Evolutionary conservation across 2,888 invertebrate genomes (phyloP), one percentile per base, ranked within the genome.

Genomic region (Melanotus villosus): DNA sequence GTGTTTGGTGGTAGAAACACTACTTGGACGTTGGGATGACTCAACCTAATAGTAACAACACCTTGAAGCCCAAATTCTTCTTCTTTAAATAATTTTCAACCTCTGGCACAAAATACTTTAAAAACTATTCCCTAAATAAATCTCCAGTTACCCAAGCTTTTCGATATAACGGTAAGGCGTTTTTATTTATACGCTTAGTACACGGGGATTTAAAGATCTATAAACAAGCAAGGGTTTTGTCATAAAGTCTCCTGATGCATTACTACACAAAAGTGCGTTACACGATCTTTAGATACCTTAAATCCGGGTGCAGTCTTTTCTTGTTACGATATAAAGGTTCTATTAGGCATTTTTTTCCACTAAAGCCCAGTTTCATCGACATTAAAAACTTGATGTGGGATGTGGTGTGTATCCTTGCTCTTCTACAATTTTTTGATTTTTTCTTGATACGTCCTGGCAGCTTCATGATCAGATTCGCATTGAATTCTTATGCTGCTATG

Each of bases 331-430:
- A 41, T 56, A 18, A 56, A 56, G 2, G 56, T 56, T 62, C 34
- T 32, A 1, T 34, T 34, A 6, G 47, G 21, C 21, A 45, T 26
- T n/a, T 36, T 47, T 50, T 62, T 62, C 62, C 50, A 47, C 2
- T 10, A 36, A 5, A 36, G 16, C 2, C 50, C 32, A 21, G 62
- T 50, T n/a, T 62, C 34, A 26, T 30, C 19, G 4, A 21, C 62
- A 23, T 62, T 62, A 32, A 50, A 62, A 5, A 32, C 47, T n/a
- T 47, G n/a, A n/a, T n/a, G n/a, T n/a, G n/a, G n/a, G 47, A 14
- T 60, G 2, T 26, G 12, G 5, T 45, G 26, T 26, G 26, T 26
- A 26, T 26, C 7, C 26, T 26, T 26, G 26, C 26, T 26, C 26
- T 26, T 26, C 26, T 26, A 26, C 7, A 26, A 26, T 26, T 26